These are phyloP conservation scores for Scaptomyza graminum DNA, from an alignment of 1,140 invertebrate species.

Conservation along the genomic window DNA sequence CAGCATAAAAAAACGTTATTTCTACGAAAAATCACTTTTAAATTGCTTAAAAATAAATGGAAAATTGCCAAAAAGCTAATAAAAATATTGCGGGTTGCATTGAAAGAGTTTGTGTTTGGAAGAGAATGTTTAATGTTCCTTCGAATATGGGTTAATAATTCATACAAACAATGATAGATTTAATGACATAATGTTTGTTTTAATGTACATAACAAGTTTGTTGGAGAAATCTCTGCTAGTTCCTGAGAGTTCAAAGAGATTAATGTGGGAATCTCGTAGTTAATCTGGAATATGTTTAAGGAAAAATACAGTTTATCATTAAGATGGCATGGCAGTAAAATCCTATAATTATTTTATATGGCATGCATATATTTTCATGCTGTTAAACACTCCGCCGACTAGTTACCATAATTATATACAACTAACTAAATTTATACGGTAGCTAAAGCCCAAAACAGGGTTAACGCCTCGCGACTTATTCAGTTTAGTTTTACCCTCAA, in stretches of 20 bases:
- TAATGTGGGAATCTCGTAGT: neutral
- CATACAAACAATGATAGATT: neutral
- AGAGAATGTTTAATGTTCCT: neutral
- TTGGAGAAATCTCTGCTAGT: too few species aligned
- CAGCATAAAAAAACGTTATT: constrained; percentile 59
- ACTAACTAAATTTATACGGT: constrained; percentile 37
- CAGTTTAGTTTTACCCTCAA: constrained; percentile 5
- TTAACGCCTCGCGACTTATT: constrained; percentile 22
- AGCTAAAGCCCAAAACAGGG: constrained; percentile 2
- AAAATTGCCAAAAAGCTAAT: constrained; percentile 38
- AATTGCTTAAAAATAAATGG: constrained; percentile 45
- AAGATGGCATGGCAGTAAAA: neutral
- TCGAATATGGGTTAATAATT: neutral
- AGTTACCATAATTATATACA: constrained; percentile 38
- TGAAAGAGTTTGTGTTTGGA: neutral
- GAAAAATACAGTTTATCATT: neutral
- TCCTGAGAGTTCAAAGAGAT: constrained; percentile 9
- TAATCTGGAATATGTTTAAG: neutral
- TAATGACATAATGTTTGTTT: neutral
- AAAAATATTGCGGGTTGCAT: constrained; percentile 53
- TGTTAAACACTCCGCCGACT: constrained; percentile 16
- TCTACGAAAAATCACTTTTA: constrained; percentile 46
- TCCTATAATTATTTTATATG: constrained; percentile 11
- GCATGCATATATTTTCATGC: constrained; percentile 10
- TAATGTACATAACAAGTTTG: neutral